Conservation (phyloP, 1,140 invertebrate genomes). For the Panagrolaimus sp. region DNA sequence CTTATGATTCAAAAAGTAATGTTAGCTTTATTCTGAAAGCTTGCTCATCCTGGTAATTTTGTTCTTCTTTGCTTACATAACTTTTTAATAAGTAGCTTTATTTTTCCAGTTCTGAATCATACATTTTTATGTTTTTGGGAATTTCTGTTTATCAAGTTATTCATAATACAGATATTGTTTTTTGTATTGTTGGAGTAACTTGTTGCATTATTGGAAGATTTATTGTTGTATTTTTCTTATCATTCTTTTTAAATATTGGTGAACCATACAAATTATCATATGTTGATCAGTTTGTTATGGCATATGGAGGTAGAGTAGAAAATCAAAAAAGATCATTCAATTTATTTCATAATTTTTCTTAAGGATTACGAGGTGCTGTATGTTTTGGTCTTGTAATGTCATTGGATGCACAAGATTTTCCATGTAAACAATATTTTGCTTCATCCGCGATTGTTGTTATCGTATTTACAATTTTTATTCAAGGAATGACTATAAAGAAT, state of each 20-base stretch:
- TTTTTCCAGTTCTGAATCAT: constrained; percentile 15
- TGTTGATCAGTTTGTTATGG: constrained; percentile 24
- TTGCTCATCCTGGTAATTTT: constrained; percentile 14
- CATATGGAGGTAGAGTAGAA: constrained; percentile 10
- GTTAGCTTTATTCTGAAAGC: constrained; percentile 13
- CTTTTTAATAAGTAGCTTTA: constrained; percentile 3
- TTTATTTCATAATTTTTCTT: too few relatives aligned
- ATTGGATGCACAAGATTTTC: not conserved
- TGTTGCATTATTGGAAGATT: constrained; percentile 17
- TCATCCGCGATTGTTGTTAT: constrained; percentile 18
- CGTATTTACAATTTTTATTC: constrained; percentile 18
- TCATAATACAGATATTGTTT: constrained; percentile 14
- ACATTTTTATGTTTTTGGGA: constrained; percentile 23
- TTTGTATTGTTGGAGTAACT: constrained; percentile 8
- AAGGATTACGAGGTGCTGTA: constrained; percentile 18
- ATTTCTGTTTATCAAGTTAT: constrained; percentile 16
- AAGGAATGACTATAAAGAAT: constrained; percentile 19
- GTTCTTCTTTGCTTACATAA: not conserved
- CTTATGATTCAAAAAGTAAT: not conserved
- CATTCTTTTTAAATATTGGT: constrained; percentile 16
- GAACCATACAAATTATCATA: constrained; percentile 3
- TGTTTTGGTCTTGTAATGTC: constrained; percentile 23
- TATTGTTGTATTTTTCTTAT: constrained; percentile 10
- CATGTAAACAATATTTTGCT: constrained; percentile 18
- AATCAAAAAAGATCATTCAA: too few relatives aligned